Percentiles rank a stretch among this genome's conserved stretches.
These are phyloP conservation scores for Cheirogaleus medius DNA, from an alignment of 2,113 vertebrate genomes.

Conservation along the genomic window DNA sequence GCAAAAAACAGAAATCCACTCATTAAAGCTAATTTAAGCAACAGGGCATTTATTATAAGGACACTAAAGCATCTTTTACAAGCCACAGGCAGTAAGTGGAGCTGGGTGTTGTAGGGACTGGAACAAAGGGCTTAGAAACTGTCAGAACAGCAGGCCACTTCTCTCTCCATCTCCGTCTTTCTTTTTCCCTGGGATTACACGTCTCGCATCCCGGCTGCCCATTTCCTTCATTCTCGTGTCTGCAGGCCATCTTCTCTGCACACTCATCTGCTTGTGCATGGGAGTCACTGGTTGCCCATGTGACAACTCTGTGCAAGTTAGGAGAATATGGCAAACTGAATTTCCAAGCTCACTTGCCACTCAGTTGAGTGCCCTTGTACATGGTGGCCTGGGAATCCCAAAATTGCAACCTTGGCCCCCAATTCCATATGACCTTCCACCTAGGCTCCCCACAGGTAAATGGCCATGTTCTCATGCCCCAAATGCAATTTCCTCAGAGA, in stretches of 20 bases:
- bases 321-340: not conserved
- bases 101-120: not conserved
- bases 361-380: not conserved
- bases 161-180: no score
- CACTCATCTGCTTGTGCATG: not conserved
- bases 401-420: not conserved
- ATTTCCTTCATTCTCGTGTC: not conserved
- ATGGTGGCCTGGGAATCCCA: no score
- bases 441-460: not conserved
- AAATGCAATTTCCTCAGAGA: not conserved
- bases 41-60: not conserved
- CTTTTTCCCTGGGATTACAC: not conserved
- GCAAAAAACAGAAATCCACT: not conserved
- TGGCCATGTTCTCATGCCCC: not conserved
- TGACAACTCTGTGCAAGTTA: not conserved
- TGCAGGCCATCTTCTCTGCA: not conserved
- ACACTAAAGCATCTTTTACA: not conserved
- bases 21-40: not conserved
- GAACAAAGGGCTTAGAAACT: not conserved
- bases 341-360: not conserved
- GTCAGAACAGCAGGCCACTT: not conserved
- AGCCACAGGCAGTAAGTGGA: not conserved
- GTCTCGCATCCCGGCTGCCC: not conserved
- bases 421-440: not conserved
- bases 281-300: not conserved